A percentile compares a stretch with the other conserved stretches of the same genome.
Evolutionary conservation across 2,113 vertebrate species (phyloP).

Genomic region (Ochotona princeps): DNA sequence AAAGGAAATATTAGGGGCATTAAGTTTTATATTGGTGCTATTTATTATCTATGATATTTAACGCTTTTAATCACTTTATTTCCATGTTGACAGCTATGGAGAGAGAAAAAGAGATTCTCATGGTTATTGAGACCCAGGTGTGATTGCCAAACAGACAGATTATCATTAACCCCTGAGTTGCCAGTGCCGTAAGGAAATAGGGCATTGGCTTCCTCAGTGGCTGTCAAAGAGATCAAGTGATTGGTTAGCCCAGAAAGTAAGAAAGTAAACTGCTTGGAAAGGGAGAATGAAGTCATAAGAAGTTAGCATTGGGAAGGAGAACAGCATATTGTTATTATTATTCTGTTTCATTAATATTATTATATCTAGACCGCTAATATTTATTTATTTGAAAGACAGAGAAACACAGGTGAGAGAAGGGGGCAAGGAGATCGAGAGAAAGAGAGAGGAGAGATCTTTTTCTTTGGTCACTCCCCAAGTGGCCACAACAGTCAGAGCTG

Average conservation of each 20-base stretch:
- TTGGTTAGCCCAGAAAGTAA: constrained; percentile 4
- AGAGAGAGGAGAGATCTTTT: no score
- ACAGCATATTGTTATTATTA: not conserved
- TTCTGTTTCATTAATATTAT: not conserved
- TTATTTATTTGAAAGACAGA: no score
- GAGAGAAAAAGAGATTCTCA: constrained; percentile 37
- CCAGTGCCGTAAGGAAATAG: not conserved
- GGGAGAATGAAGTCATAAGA: not conserved
- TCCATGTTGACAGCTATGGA: constrained; percentile 59
- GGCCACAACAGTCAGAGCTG: no score
- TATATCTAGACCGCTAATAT: no score
- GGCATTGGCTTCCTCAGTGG: constrained; percentile 42
- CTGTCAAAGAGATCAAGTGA: not conserved
- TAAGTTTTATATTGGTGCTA: constrained; percentile 67
- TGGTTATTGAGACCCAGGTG: constrained; percentile 34
- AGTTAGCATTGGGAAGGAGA: not conserved
- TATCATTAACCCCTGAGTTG: constrained; percentile 18
- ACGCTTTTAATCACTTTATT: constrained; percentile 60
- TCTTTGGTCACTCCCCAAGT: no score
- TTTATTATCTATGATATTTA: constrained; percentile 67
- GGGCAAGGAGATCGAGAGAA: no score
- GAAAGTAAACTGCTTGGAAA: constrained; percentile 28
- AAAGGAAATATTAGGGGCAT: constrained; percentile 69
- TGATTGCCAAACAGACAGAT: constrained; percentile 35
- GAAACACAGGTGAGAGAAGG: no score